Conservation (phyloP, 2,888 invertebrate species). For the Melanchra persicariae region DNA sequence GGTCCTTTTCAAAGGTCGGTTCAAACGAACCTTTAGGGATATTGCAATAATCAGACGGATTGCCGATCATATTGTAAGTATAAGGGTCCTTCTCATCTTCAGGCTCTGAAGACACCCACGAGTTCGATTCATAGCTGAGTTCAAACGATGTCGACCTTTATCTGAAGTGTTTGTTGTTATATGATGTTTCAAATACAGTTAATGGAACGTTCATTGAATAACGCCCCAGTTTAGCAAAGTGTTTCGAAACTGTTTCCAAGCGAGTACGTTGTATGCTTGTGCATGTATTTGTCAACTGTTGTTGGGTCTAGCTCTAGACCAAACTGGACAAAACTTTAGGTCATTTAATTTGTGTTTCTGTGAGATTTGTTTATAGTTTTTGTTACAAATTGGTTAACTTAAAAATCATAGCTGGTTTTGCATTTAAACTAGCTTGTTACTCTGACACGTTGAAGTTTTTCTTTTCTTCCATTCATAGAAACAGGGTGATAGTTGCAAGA, state of each 20-base stretch:
- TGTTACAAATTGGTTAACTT: neutral
- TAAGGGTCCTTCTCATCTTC: constrained; percentile 16
- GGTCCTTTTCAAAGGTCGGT: constrained; percentile 32
- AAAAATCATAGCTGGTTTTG: neutral
- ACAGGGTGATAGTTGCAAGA: neutral
- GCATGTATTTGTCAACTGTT: constrained; percentile 15
- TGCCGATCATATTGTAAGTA: constrained; percentile 26
- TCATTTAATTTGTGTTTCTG: constrained; percentile 9
- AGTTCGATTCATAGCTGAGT: constrained; percentile 19
- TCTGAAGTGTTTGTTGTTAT: constrained; percentile 15
- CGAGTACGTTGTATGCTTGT: neutral
- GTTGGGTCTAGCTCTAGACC: neutral
- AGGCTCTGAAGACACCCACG: constrained; percentile 10
- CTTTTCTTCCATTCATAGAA: too few relatives aligned
- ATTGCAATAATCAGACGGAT: constrained; percentile 43
- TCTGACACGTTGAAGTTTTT: too few relatives aligned
- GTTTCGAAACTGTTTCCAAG: constrained; percentile 37
- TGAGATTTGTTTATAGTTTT: neutral
- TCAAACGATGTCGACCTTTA: constrained; percentile 36
- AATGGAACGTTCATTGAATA: constrained; percentile 45
- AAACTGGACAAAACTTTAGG: neutral
- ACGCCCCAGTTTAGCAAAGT: constrained; percentile 43
- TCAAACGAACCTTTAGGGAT: constrained; percentile 37
- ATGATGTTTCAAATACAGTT: constrained; percentile 38
- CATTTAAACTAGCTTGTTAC: neutral